Percentiles rank a stretch among this genome's conserved stretches.
Conservation (phyloP, 1,140 invertebrate species). For the Solen grandis region DNA sequence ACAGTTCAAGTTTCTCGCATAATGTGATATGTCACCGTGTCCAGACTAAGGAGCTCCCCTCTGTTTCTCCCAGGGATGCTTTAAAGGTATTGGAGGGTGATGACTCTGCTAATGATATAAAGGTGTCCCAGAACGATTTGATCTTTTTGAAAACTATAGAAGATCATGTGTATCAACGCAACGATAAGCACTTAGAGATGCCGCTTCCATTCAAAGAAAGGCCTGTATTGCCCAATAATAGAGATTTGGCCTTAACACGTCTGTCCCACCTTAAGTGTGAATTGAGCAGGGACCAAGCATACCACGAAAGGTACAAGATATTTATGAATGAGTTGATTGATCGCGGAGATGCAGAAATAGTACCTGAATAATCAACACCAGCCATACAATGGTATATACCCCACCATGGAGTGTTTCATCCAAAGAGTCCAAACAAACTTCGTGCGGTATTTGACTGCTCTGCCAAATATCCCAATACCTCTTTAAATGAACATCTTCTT, state of each 20-base stretch:
- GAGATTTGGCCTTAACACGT: conserved; percentile 23
- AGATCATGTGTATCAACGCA: neutral
- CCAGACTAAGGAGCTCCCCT: conserved; percentile 11
- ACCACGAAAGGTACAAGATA: conserved; percentile 11
- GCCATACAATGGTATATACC: conserved; percentile 51
- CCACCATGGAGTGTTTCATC: conserved; percentile 49
- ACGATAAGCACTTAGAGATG: neutral
- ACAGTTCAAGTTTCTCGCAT: neutral
- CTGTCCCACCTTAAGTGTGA: conserved; percentile 23
- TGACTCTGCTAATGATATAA: neutral
- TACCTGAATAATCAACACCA: neutral
- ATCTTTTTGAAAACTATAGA: neutral
- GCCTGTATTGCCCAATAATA: conserved; percentile 39
- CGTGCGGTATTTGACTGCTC: conserved; percentile 65
- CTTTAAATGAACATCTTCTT: conserved; percentile 66
- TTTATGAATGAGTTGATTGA: conserved; percentile 50
- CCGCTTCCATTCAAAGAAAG: conserved; percentile 10
- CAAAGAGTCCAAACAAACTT: conserved; percentile 55
- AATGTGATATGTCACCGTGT: conserved; percentile 4
- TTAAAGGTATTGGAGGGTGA: conserved; percentile 2
- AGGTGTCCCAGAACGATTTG: neutral
- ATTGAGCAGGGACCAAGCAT: conserved; percentile 7
- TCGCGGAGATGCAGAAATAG: conserved; percentile 33
- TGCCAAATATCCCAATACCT: conserved; percentile 42
- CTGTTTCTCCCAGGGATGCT: neutral